Conservation (phyloP, 2,113 vertebrate genomes). For the Pelecanoides urinatrix region DNA sequence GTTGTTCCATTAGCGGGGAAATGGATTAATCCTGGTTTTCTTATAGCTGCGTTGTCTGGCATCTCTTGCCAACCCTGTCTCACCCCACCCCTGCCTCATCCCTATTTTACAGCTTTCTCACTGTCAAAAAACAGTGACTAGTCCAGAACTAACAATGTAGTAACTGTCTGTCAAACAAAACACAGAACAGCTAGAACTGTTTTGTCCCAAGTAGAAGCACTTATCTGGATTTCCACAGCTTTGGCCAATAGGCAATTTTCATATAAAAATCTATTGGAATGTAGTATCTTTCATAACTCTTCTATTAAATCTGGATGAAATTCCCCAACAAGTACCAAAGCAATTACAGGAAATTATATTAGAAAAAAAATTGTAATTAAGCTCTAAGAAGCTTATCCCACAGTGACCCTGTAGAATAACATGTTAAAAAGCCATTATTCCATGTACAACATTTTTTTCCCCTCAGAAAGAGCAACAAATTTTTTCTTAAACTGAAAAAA, state of each 20-base stretch:
- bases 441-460: neutral
- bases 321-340: neutral
- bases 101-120: neutral
- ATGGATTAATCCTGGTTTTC: neutral
- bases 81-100: rapidly evolving
- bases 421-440: neutral
- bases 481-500: neutral
- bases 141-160: neutral
- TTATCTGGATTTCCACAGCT: neutral
- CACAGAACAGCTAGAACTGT: neutral
- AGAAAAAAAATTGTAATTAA: neutral
- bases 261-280: neutral
- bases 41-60: neutral
- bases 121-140: neutral
- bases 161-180: neutral
- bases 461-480: neutral
- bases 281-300: neutral
- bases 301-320: neutral
- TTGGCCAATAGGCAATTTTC: neutral
- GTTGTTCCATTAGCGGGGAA: neutral
- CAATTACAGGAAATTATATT: neutral
- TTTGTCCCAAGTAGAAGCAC: neutral
- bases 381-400: neutral
- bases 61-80: neutral
- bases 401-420: neutral